Conservation (phyloP, 2,797 vertebrate genomes). For the Epinephelus coioides region DNA sequence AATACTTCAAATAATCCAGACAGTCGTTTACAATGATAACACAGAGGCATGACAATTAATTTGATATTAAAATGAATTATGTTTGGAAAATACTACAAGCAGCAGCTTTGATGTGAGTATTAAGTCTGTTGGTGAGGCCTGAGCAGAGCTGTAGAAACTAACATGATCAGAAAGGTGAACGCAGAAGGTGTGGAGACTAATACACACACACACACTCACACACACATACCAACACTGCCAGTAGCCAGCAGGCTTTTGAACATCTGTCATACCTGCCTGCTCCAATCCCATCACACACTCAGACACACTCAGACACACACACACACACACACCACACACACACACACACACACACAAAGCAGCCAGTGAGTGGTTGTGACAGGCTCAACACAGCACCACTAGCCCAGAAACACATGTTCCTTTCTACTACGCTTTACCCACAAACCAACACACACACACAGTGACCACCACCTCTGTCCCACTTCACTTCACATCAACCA, state of each 20-base stretch:
- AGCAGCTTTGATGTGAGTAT: background rate
- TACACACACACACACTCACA: slow-evolving; percentile 31
- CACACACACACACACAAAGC: slow-evolving; percentile 29
- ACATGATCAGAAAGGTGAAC: slow-evolving; percentile 56
- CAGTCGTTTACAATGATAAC: background rate
- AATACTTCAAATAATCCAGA: background rate
- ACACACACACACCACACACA: slow-evolving; percentile 18
- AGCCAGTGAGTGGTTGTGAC: slow-evolving; percentile 59
- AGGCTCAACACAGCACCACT: slow-evolving; percentile 66
- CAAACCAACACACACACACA: background rate
- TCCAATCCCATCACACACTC: slow-evolving; percentile 67
- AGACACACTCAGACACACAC: background rate
- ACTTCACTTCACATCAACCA: slow-evolving; percentile 48
- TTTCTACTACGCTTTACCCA: slow-evolving; percentile 47
- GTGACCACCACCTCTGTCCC: slow-evolving; percentile 42
- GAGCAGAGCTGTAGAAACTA: slow-evolving; percentile 32
- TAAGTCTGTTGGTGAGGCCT: background rate
- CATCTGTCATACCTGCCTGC: slow-evolving; percentile 80
- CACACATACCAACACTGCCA: slow-evolving; percentile 27
- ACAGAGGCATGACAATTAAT: background rate
- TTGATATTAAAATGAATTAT: too few species aligned
- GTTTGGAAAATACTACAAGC: background rate
- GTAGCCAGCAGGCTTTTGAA: slow-evolving; percentile 71
- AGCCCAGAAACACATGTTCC: slow-evolving; percentile 76
- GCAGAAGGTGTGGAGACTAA: slow-evolving; percentile 52